phyloP scores from a whole-genome alignment of 2,888 invertebrate species.

The Nebria salina region DNA sequence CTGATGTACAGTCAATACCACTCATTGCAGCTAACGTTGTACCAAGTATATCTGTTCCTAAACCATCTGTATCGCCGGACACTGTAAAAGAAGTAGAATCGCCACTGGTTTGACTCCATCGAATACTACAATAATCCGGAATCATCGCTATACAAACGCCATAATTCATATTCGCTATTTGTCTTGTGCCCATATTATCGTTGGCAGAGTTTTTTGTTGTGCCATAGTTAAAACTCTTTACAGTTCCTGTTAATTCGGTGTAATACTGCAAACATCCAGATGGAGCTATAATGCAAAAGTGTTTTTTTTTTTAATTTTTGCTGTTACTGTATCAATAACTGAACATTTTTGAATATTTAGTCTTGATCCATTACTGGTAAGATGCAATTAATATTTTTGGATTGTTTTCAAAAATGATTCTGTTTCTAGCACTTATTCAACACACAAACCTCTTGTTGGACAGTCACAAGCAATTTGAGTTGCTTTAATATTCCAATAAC shows the following conservation, averaged over 20 bases:
- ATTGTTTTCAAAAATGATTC: too few species aligned
- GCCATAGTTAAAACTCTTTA: constrained; percentile 81
- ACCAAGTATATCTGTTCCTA: constrained; percentile 68
- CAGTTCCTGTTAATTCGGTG: constrained; percentile 69
- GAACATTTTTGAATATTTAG: too few species aligned
- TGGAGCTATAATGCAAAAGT: constrained; percentile 69
- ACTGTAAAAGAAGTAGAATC: constrained; percentile 75
- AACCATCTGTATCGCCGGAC: constrained; percentile 74
- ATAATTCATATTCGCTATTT: constrained; percentile 77
- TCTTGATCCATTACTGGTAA: too few species aligned
- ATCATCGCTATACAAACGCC: constrained; percentile 81
- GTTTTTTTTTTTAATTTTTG: not conserved
- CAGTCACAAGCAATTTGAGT: constrained; percentile 79
- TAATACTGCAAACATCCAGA: constrained; percentile 83
- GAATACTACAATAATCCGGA: constrained; percentile 77
- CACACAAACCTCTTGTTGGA: constrained; percentile 68
- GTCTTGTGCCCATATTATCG: constrained; percentile 71
- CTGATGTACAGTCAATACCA: constrained; percentile 72
- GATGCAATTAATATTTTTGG: too few species aligned
- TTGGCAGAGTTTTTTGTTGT: constrained; percentile 68
- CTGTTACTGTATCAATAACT: too few species aligned
- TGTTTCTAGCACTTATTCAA: not conserved
- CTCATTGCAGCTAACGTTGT: constrained; percentile 69
- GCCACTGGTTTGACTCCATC: constrained; percentile 66
- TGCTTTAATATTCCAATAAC: constrained; percentile 80